Evolutionary conservation across 2,888 invertebrate genomes (phyloP).

Genomic region (Lycia hirtaria): DNA sequence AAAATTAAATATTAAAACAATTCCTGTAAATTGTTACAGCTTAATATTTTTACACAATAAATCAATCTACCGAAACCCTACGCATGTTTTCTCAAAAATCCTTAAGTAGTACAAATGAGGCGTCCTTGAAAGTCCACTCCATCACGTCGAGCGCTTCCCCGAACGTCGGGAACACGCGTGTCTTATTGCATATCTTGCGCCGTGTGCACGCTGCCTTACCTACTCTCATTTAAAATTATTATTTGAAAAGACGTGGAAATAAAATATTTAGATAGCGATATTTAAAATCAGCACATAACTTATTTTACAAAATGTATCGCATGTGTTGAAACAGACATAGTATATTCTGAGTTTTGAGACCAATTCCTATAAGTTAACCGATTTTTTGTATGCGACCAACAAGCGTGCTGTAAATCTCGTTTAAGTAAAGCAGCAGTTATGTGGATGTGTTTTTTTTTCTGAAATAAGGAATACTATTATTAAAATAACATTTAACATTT

Average conservation of each 20-base stretch:
- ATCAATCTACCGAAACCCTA: not conserved
- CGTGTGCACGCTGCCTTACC: conserved; percentile 33
- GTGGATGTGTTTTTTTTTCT: too few species aligned
- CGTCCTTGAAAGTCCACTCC: conserved; percentile 52
- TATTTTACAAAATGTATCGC: too few species aligned
- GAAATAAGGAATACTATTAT: too few species aligned
- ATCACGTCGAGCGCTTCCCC: conserved; percentile 51
- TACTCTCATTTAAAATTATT: conserved; percentile 8
- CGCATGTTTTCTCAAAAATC: conserved; percentile 16
- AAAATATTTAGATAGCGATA: not conserved
- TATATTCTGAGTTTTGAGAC: too few species aligned
- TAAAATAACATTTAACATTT: too few species aligned
- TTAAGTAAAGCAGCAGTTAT: too few species aligned
- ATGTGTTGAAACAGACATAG: too few species aligned
- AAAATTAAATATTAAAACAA: too few species aligned
- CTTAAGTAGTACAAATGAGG: conserved; percentile 28
- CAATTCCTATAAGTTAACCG: too few species aligned
- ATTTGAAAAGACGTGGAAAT: not conserved
- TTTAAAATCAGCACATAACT: not conserved
- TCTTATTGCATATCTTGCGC: conserved; percentile 67
- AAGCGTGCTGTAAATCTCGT: too few species aligned
- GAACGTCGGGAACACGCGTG: conserved; percentile 71
- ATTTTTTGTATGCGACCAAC: too few species aligned
- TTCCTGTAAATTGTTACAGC: not conserved
- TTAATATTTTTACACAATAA: not conserved